Evolutionary conservation across 92 coral and sea anemone genomes (phyloP).

Genomic region (Porites cylindrica): DNA sequence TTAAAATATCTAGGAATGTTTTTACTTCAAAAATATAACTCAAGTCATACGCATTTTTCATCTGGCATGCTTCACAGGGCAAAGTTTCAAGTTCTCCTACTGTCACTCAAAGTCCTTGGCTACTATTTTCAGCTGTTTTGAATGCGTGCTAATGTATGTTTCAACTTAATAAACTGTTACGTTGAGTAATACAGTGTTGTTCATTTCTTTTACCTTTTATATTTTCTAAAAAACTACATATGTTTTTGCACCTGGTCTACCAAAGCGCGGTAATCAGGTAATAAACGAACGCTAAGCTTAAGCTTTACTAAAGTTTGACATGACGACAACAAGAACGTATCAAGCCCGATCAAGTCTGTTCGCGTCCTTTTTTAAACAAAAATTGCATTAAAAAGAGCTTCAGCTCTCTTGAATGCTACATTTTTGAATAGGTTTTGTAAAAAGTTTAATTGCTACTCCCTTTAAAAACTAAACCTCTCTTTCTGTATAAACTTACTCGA

Average conservation of each 20-base stretch:
- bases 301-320: too few species aligned
- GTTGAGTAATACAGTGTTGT: not conserved
- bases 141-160: too few species aligned
- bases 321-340: too few species aligned
- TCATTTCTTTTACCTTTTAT: not conserved
- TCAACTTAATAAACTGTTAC: too few species aligned
- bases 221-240: not conserved
- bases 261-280: not conserved
- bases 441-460: not conserved
- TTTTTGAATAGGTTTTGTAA: not conserved
- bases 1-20: too few species aligned
- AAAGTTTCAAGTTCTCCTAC: not conserved
- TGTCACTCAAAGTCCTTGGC: not conserved
- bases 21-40: too few species aligned
- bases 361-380: not conserved
- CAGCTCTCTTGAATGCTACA: not conserved
- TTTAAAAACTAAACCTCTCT: conserved; percentile 1
- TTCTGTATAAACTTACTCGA: conserved; percentile 89
- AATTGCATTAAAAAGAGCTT: not conserved
- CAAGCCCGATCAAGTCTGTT: not conserved
- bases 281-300: not conserved
- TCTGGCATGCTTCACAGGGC: not conserved
- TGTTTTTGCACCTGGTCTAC: not conserved
- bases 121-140: not conserved
- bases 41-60: not conserved